Conservation (phyloP, 2,113 vertebrate genomes). For the Scytalopus superciliaris region DNA sequence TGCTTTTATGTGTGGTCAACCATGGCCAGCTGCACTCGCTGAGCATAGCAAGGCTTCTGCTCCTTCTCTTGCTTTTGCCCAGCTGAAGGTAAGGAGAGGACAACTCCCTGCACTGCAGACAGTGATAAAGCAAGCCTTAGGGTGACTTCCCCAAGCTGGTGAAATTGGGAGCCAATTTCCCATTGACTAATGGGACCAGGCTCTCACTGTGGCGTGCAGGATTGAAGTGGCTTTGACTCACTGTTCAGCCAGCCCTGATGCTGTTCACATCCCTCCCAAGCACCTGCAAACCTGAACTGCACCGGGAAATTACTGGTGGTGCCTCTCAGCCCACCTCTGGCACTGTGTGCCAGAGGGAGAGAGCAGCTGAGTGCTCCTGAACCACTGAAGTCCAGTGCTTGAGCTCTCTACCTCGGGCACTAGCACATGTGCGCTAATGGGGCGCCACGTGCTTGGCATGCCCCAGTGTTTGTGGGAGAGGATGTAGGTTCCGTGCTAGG, state of each 20-base stretch:
- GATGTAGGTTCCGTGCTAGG: not conserved
- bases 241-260: not conserved
- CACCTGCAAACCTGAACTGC: not conserved
- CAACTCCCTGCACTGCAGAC: not conserved
- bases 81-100: not conserved
- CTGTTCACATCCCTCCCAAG: not conserved
- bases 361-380: not conserved
- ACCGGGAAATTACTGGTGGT: fast-evolving
- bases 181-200: constrained; percentile 36
- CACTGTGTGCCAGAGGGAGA: fast-evolving
- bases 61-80: not conserved
- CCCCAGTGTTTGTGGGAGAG: not conserved
- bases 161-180: constrained; percentile 48
- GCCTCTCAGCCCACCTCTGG: not conserved
- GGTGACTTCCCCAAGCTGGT: constrained; percentile 31
- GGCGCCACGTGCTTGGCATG: fast-evolving
- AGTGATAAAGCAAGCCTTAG: constrained; percentile 35
- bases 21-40: not conserved
- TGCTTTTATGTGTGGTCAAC: not conserved
- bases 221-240: constrained; percentile 55
- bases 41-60: not conserved
- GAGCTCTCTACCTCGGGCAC: not conserved
- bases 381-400: not conserved
- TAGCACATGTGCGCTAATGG: not conserved
- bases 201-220: not conserved